These are phyloP conservation scores for Neomonachus schauinslandi DNA, from an alignment of 2,113 vertebrate species.

Conservation along the genomic window DNA sequence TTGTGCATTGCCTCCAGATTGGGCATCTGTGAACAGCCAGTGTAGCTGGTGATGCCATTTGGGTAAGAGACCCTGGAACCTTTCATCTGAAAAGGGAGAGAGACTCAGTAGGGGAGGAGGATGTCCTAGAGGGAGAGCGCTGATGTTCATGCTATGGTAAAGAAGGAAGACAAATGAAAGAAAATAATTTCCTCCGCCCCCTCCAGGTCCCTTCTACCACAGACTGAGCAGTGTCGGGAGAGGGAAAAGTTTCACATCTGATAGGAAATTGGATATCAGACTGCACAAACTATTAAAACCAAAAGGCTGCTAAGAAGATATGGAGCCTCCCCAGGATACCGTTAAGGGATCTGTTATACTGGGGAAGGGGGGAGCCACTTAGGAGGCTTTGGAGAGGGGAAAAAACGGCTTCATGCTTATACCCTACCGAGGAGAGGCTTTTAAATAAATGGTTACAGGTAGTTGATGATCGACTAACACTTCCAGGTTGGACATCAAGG, in stretches of 20 bases:
- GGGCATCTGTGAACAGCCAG: background rate
- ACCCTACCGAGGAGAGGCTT: background rate
- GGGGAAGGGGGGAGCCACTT: background rate
- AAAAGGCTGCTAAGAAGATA: background rate
- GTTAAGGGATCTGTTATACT: background rate
- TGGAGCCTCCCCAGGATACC: background rate
- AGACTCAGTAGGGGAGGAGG: background rate
- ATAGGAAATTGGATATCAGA: background rate
- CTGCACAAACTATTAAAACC: background rate
- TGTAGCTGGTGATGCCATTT: background rate
- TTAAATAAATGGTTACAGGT: background rate
- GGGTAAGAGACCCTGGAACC: background rate
- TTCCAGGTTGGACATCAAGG: background rate
- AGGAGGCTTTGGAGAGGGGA: background rate
- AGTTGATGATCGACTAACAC: background rate
- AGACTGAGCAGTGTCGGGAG: background rate
- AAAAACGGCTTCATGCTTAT: background rate
- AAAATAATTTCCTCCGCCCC: background rate
- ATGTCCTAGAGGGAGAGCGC: background rate
- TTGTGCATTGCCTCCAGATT: background rate
- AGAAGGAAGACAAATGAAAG: background rate
- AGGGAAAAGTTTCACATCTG: background rate
- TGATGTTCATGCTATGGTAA: background rate
- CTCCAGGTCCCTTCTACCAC: background rate
- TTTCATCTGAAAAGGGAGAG: background rate